These are phyloP conservation scores for Coreoperca whiteheadi DNA, from an alignment of 2,113 vertebrate genomes.

Conservation along the genomic window DNA sequence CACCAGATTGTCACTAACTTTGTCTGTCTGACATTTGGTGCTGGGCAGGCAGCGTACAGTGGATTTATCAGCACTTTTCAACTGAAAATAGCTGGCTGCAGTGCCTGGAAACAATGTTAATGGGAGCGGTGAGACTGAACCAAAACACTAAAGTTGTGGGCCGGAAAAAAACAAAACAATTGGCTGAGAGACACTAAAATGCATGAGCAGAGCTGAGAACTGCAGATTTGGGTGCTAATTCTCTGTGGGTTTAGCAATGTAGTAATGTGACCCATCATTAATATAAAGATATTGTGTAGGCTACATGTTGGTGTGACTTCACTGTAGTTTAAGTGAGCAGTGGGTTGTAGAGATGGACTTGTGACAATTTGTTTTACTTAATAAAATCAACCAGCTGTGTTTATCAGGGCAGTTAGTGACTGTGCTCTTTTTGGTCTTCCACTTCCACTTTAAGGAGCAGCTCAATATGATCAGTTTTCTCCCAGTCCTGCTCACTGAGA, in stretches of 20 bases:
- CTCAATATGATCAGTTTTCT: not conserved
- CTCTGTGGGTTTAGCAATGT: not conserved
- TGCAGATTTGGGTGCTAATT: not conserved
- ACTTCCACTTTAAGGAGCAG: not conserved
- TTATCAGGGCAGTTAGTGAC: slow-evolving; percentile 14
- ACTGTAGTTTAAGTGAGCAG: too few species aligned
- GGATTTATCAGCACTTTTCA: not conserved
- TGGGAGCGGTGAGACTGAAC: not conserved
- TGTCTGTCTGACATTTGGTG: not conserved
- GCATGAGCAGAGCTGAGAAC: not conserved
- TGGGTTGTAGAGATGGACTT: too few species aligned
- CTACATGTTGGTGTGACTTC: not conserved
- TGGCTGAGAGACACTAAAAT: not conserved
- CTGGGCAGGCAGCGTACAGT: not conserved
- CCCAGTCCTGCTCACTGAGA: not conserved
- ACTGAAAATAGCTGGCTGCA: too few species aligned
- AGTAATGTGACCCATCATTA: not conserved
- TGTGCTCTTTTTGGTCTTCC: not conserved
- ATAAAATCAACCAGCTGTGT: not conserved
- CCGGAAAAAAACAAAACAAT: not conserved
- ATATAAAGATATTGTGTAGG: not conserved
- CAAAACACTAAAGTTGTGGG: not conserved
- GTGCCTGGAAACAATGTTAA: not conserved
- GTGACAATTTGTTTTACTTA: too few species aligned
- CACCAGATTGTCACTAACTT: not conserved